phyloP scores from a whole-genome alignment of 2,113 vertebrate genomes.

The Oxyruncus cristatus region DNA sequence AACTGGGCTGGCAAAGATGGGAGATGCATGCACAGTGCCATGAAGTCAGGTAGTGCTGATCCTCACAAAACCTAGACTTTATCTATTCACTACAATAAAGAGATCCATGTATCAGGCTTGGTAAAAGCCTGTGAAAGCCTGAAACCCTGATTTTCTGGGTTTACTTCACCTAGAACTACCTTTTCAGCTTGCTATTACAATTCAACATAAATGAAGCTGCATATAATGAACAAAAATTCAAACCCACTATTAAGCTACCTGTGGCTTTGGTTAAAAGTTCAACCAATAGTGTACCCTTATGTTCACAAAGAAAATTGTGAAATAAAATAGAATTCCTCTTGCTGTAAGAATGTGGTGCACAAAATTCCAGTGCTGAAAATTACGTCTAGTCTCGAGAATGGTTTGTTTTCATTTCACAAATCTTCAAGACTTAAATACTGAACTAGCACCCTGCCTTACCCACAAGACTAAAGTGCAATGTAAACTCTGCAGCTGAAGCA shows the following conservation, averaged over 20 bases:
- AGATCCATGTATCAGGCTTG: neutral
- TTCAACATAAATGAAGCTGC: neutral
- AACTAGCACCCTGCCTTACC: neutral
- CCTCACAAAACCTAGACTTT: neutral
- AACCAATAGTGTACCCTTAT: neutral
- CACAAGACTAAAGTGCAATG: fast-evolving
- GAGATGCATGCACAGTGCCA: neutral
- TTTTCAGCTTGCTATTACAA: neutral
- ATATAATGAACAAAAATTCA: neutral
- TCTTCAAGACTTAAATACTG: neutral
- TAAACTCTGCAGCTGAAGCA: neutral
- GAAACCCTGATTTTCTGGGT: too few relatives aligned
- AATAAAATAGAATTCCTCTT: neutral
- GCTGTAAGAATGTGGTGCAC: neutral
- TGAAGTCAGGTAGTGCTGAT: neutral
- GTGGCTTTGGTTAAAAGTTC: neutral
- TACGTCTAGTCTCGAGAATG: neutral
- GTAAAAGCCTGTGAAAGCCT: neutral
- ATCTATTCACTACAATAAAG: neutral
- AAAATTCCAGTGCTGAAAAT: neutral
- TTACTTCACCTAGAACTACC: neutral
- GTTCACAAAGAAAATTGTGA: neutral
- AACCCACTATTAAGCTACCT: neutral
- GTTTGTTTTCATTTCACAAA: neutral
- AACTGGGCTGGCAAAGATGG: neutral